phyloP scores from a whole-genome alignment of 2,888 invertebrate species.

The Nineta flava region DNA sequence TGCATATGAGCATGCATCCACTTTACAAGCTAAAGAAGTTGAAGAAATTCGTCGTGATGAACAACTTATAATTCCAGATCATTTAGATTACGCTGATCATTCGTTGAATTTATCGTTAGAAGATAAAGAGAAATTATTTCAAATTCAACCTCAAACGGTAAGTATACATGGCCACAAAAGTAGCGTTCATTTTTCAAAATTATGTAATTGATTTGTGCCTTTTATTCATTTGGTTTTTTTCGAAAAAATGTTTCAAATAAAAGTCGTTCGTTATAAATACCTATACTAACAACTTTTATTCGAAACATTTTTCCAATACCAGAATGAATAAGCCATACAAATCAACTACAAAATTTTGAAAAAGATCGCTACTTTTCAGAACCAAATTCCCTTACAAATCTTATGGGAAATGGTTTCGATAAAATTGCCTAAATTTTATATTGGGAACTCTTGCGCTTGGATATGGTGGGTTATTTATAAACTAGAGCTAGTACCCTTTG shows the following conservation, averaged over 20 bases:
- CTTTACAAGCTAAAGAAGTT: constrained; percentile 44
- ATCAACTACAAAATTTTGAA: too few species aligned
- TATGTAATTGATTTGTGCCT: too few species aligned
- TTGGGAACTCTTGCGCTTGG: background rate
- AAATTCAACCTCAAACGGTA: constrained; percentile 54
- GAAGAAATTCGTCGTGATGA: constrained; percentile 53
- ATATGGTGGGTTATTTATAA: too few species aligned
- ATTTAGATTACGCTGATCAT: constrained; percentile 49
- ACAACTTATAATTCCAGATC: constrained; percentile 43
- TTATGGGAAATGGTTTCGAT: background rate
- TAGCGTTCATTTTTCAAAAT: constrained; percentile 3
- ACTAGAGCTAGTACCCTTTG: too few species aligned
- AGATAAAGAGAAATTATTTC: constrained; percentile 48
- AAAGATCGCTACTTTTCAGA: background rate
- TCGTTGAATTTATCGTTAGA: constrained; percentile 48
- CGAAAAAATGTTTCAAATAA: too few species aligned
- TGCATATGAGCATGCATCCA: constrained; percentile 38
- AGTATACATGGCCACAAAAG: constrained; percentile 22
- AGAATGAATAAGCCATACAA: too few species aligned
- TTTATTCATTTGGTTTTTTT: too few species aligned
- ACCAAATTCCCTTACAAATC: background rate
- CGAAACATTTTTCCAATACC: too few species aligned
- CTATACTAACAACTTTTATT: too few species aligned
- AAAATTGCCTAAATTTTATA: background rate
- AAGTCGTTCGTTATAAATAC: too few species aligned